phyloP scores from a whole-genome alignment of 2,888 invertebrate species.

The Synergus umbraculus region DNA sequence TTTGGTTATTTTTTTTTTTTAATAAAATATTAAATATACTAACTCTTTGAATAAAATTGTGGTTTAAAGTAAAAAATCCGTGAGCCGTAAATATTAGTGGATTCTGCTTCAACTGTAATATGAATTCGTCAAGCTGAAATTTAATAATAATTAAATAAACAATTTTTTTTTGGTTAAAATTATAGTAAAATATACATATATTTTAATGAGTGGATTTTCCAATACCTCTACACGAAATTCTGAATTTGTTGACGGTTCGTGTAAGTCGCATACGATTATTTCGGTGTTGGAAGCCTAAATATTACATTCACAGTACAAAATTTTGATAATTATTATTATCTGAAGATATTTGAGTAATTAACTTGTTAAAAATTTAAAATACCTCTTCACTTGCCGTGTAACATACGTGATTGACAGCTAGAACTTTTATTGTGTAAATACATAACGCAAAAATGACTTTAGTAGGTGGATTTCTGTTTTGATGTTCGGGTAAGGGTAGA shows the following conservation, averaged over 20 bases:
- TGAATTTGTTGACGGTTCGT: not conserved
- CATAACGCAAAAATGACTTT: not conserved
- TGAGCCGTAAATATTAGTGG: conserved; percentile 2
- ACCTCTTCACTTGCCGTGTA: not conserved
- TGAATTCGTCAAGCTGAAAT: conserved; percentile 14
- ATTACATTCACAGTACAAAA: no score
- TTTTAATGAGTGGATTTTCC: not conserved
- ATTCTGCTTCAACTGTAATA: not conserved
- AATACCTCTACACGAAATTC: conserved; percentile 7
- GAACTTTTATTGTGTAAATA: not conserved
- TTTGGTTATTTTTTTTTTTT: not conserved
- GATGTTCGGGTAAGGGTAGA: not conserved
- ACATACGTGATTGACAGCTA: not conserved
- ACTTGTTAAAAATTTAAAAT: not conserved
- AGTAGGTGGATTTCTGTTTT: not conserved
- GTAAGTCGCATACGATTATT: not conserved
- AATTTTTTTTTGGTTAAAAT: no score
- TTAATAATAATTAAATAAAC: not conserved
- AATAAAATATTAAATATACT: not conserved
- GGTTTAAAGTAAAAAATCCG: conserved; percentile 8
- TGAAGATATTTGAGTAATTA: no score
- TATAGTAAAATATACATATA: not conserved
- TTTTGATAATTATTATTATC: not conserved
- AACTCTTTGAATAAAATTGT: conserved; percentile 12
- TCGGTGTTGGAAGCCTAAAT: not conserved